Evolutionary conservation across 2,888 invertebrate genomes (phyloP).

Genomic region (Anthophora plumipes): DNA sequence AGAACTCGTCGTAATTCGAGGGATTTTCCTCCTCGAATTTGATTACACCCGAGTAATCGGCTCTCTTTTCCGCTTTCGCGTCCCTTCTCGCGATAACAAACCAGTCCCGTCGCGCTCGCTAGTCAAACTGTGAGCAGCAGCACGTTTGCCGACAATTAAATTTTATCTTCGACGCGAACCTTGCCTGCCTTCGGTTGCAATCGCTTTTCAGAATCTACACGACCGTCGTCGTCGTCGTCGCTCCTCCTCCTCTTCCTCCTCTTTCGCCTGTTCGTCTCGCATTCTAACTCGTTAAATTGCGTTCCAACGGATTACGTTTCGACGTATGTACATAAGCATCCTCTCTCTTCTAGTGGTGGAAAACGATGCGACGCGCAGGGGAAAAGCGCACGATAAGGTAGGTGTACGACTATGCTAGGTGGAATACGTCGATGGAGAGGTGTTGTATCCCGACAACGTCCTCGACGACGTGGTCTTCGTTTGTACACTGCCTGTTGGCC

Average conservation of each 20-base stretch:
- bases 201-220: constrained; percentile 40
- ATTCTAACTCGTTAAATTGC: constrained; percentile 58
- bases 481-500: neutral
- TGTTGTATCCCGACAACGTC: neutral
- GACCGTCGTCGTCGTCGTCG: neutral
- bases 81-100: constrained; percentile 7
- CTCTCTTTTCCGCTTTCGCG: neutral
- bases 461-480: neutral
- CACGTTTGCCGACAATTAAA: constrained; percentile 57
- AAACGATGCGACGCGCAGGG: neutral
- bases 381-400: neutral
- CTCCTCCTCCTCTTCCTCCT: neutral
- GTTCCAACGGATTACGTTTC: constrained; percentile 46
- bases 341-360: neutral
- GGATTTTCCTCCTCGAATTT: neutral
- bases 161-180: constrained; percentile 33
- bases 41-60: neutral
- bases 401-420: neutral
- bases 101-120: neutral
- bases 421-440: neutral
- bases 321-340: no score
- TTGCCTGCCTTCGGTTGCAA: constrained; percentile 32
- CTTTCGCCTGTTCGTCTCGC: neutral
- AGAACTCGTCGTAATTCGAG: constrained; percentile 31
- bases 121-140: constrained; percentile 16